Evolutionary conservation across 2,797 vertebrate species (phyloP).

Genomic region (Enteromius mattozi): DNA sequence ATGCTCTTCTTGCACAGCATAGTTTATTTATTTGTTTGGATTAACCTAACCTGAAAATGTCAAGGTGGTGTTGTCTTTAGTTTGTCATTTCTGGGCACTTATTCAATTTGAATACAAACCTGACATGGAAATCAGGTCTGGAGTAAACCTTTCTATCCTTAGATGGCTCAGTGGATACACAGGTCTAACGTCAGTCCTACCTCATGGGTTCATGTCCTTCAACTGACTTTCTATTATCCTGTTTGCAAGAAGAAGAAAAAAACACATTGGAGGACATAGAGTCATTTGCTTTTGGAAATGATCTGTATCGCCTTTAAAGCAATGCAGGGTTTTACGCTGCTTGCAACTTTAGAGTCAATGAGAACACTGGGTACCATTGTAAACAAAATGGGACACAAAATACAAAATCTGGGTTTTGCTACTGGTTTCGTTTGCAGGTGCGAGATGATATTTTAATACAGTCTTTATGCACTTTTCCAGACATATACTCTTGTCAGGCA

Average conservation of each 20-base stretch:
- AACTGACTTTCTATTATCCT: constrained; percentile 31
- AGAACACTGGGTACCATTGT: constrained; percentile 8
- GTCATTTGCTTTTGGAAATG: constrained; percentile 32
- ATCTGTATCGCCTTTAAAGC: neutral
- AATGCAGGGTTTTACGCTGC: constrained; percentile 1
- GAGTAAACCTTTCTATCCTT: constrained; percentile 56
- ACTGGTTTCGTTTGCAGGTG: constrained; percentile 51
- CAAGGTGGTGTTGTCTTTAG: constrained; percentile 52
- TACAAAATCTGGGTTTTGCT: constrained; percentile 55
- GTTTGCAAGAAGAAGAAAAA: neutral
- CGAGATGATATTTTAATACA: constrained; percentile 65
- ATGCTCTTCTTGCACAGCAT: neutral
- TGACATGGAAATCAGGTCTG: constrained; percentile 64
- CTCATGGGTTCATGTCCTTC: constrained; percentile 19
- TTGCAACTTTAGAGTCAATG: neutral
- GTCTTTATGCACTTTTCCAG: constrained; percentile 52
- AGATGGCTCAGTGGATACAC: constrained; percentile 53
- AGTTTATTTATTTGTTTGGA: constrained; percentile 14
- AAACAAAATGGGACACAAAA: constrained; percentile 52
- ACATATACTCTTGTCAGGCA: constrained; percentile 65
- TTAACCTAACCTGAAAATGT: constrained; percentile 39
- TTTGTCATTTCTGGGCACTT: constrained; percentile 56
- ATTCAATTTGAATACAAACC: constrained; percentile 61
- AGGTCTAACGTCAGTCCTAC: constrained; percentile 44
- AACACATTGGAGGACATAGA: neutral